These are phyloP conservation scores for Dreissena rostriformis DNA, from an alignment of 1,140 invertebrate genomes.

Conservation along the genomic window DNA sequence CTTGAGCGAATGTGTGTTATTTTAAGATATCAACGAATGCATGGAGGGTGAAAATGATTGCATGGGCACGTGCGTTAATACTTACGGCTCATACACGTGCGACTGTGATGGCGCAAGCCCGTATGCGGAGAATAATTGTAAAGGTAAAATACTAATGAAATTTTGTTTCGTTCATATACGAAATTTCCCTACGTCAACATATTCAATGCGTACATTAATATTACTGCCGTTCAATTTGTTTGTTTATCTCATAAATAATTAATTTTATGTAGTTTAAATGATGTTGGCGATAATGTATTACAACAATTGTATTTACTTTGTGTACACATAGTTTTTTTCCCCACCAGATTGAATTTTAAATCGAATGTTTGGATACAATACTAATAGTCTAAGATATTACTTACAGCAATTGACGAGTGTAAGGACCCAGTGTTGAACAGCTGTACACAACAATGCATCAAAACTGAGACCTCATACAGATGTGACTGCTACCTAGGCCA, in stretches of 20 bases:
- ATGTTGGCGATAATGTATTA: neutral
- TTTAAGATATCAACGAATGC: constrained; percentile 64
- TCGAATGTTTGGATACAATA: neutral
- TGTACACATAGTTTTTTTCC: too few species aligned
- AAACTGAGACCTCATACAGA: constrained; percentile 63
- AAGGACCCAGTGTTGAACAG: constrained; percentile 19
- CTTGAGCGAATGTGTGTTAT: too few species aligned
- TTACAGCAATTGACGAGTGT: constrained; percentile 80
- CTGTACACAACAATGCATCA: constrained; percentile 72
- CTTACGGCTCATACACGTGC: constrained; percentile 83
- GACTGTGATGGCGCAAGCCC: constrained; percentile 72
- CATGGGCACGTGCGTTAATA: constrained; percentile 85
- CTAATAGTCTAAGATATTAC: neutral
- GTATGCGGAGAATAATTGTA: constrained; percentile 72
- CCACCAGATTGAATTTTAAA: too few species aligned
- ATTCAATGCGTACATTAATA: constrained; percentile 18
- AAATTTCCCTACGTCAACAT: neutral
- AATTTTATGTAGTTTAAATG: neutral
- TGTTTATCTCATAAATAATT: neutral
- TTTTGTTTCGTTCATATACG: neutral
- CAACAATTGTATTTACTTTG: neutral
- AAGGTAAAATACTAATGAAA: constrained; percentile 79
- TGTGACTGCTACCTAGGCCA: constrained; percentile 72
- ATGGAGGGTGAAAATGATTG: constrained; percentile 62
- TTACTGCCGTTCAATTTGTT: neutral